A percentile compares a stretch with the other conserved stretches of the same genome.
Evolutionary conservation across 2,113 vertebrate genomes (phyloP).

Genomic region (Zapus hudsonius): DNA sequence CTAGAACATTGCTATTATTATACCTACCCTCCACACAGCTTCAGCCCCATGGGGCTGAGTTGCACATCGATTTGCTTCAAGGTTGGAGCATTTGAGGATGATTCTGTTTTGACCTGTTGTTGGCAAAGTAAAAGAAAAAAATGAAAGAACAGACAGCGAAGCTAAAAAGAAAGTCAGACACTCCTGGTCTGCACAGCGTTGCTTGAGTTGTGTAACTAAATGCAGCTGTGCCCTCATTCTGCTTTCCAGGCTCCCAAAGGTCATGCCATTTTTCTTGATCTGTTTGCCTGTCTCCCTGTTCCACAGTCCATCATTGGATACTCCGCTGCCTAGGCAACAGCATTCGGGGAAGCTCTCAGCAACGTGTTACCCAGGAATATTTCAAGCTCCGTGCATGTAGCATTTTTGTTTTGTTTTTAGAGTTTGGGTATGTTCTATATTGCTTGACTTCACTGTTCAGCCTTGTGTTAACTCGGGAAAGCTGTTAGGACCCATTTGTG

Average conservation of each 20-base stretch:
- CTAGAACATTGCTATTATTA: slow-evolving; percentile 40
- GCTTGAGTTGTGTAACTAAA: slow-evolving; percentile 36
- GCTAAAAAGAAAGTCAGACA: slow-evolving; percentile 17
- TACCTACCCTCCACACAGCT: not conserved
- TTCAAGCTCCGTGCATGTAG: not conserved
- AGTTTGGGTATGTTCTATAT: not conserved
- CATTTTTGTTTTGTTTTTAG: not conserved
- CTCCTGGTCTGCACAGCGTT: not conserved
- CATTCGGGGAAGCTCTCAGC: not conserved
- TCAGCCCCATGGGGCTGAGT: slow-evolving; percentile 24
- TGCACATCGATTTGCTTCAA: slow-evolving; percentile 67
- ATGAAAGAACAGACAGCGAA: slow-evolving; percentile 26
- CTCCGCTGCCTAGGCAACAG: slow-evolving; percentile 68
- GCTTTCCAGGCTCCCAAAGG: slow-evolving; percentile 66
- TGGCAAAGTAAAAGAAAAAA: slow-evolving; percentile 40
- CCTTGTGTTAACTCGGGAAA: not conserved
- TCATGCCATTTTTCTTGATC: slow-evolving; percentile 65
- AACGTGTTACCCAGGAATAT: not conserved
- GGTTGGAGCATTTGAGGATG: slow-evolving; percentile 52
- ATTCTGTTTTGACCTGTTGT: slow-evolving; percentile 69
- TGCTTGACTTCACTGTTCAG: not conserved
- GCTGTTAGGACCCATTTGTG: not conserved
- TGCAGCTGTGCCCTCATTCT: slow-evolving; percentile 47
- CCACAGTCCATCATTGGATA: slow-evolving; percentile 45
- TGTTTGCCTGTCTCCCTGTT: slow-evolving; percentile 59